Percentiles rank a stretch among this genome's conserved stretches.
These are phyloP conservation scores for Conus canariensis DNA, from an alignment of 2,888 invertebrate species.

Conservation along the genomic window DNA sequence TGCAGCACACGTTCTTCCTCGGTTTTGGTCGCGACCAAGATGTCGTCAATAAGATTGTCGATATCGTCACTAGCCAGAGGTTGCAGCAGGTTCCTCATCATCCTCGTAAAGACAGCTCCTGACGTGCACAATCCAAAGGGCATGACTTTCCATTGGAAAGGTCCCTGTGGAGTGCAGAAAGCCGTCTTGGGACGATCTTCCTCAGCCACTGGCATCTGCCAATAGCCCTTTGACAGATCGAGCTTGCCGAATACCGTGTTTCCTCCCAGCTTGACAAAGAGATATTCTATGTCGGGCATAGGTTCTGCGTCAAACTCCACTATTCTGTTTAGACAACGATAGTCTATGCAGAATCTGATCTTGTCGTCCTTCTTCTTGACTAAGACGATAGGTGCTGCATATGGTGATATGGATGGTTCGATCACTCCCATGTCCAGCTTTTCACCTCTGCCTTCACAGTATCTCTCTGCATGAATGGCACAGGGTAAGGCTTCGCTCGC, in stretches of 20 bases:
- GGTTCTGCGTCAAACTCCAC: slow-evolving; percentile 51
- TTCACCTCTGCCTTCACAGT: slow-evolving; percentile 28
- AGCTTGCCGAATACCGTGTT: neutral
- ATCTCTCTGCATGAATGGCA: neutral
- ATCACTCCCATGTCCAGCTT: slow-evolving; percentile 50
- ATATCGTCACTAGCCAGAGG: neutral
- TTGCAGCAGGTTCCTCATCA: slow-evolving; percentile 3
- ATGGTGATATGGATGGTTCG: slow-evolving; percentile 38
- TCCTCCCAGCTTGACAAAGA: neutral
- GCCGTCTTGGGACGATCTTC: slow-evolving; percentile 14
- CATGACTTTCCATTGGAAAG: slow-evolving; percentile 32
- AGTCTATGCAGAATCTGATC: slow-evolving; percentile 37
- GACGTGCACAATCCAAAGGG: slow-evolving; percentile 31
- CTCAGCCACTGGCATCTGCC: slow-evolving; percentile 39
- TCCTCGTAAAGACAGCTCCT: neutral
- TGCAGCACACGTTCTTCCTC: neutral
- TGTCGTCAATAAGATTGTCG: neutral
- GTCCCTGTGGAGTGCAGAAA: slow-evolving; percentile 32
- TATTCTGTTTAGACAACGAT: slow-evolving; percentile 45
- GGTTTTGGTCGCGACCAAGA: neutral
- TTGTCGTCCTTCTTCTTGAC: slow-evolving; percentile 33
- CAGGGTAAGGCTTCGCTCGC: neutral
- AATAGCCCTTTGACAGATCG: slow-evolving; percentile 40
- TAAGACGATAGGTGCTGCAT: slow-evolving; percentile 42
- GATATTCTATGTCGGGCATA: neutral